phyloP scores from a whole-genome alignment of 1,140 invertebrate species.

The Pseudomyrmex cubaensis region DNA sequence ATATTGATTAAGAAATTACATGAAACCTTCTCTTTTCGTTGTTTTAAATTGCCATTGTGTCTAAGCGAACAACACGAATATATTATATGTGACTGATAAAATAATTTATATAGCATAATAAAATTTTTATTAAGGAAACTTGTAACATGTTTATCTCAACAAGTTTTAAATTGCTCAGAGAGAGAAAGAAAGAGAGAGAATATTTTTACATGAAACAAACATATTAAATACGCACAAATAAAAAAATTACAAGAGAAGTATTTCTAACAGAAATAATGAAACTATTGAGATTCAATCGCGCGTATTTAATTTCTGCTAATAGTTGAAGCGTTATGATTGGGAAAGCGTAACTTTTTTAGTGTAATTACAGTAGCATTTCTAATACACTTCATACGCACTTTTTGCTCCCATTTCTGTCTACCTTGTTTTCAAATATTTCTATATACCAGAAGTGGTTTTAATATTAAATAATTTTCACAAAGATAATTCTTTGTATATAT shows the following conservation, averaged over 20 bases:
- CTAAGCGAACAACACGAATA: not conserved
- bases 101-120: not conserved
- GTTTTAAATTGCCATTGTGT: constrained; percentile 21
- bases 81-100: not conserved
- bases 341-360: constrained; percentile 26
- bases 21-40: constrained; percentile 44
- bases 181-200: too few species aligned
- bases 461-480: not conserved
- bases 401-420: not conserved
- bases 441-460: not conserved
- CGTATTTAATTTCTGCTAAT: not conserved
- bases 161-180: not conserved
- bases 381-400: not conserved
- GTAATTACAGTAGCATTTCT: constrained; percentile 21
- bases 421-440: constrained; percentile 8
- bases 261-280: constrained; percentile 31
- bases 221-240: not conserved
- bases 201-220: not conserved
- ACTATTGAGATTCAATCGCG: not conserved
- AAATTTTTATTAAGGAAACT: too few species aligned
- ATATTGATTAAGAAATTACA: constrained; percentile 64
- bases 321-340: constrained; percentile 11
- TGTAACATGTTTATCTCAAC: too few species aligned
- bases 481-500: not conserved
- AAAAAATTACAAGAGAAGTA: not conserved